phyloP scores from a whole-genome alignment of 2,888 invertebrate species.

The Xanthostigma xanthostigma region DNA sequence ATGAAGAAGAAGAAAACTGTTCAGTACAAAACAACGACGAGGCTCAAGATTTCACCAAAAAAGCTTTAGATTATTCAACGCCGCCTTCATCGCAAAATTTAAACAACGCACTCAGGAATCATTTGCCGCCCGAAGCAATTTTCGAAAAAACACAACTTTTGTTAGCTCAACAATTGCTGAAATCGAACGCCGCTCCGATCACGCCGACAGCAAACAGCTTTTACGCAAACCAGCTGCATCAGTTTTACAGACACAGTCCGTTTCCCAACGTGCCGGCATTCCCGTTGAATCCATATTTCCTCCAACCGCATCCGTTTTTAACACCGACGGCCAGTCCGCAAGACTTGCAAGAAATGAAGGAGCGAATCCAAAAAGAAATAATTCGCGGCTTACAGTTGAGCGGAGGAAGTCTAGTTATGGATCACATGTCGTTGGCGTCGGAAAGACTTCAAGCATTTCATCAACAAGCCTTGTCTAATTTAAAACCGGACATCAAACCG shows the following conservation, averaged over 20 bases:
- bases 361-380: slow-evolving; percentile 48
- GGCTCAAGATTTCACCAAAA: slow-evolving; percentile 32
- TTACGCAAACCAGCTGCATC: slow-evolving; percentile 44
- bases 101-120: slow-evolving; percentile 8
- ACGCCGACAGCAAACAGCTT: slow-evolving; percentile 37
- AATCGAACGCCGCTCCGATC: slow-evolving; percentile 44
- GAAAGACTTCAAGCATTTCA: slow-evolving; percentile 9
- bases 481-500: slow-evolving; percentile 12
- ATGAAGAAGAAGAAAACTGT: slow-evolving; percentile 16
- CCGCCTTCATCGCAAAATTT: slow-evolving; percentile 10
- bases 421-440: slow-evolving; percentile 20
- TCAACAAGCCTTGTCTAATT: slow-evolving; percentile 13
- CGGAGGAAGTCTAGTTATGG: slow-evolving; percentile 48
- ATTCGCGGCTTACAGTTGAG: slow-evolving; percentile 50
- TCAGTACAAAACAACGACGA: slow-evolving; percentile 19
- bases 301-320: slow-evolving; percentile 40
- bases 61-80: slow-evolving; percentile 28
- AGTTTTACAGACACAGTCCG: slow-evolving; percentile 39
- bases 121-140: slow-evolving; percentile 21
- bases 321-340: slow-evolving; percentile 33
- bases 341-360: slow-evolving; percentile 51
- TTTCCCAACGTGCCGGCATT: slow-evolving; percentile 29
- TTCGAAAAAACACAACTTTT: slow-evolving; percentile 41
- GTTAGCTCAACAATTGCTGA: slow-evolving; percentile 49
- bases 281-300: slow-evolving; percentile 47